Evolutionary conservation across 2,888 invertebrate genomes (phyloP), one percentile per base, ranked within the genome.

Genomic region (Quadroppia sp.): DNA sequence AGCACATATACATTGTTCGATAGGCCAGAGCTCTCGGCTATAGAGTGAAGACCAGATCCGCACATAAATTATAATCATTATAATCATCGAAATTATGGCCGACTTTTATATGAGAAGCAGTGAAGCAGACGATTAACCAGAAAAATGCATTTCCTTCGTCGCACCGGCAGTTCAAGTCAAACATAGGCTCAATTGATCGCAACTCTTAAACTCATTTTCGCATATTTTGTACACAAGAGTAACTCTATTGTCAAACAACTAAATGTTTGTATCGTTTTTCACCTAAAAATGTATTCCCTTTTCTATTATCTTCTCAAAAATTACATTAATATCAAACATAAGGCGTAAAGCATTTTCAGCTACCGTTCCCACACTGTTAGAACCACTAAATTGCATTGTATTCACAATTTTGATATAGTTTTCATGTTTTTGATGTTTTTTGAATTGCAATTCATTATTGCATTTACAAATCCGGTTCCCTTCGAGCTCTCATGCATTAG

Each of bases 61-160:
- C 20, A 36, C 13, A 67, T 2, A 67, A 42, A 32, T 61, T 61
- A 61, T 61, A 61, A n/a, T n/a, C 25, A 1, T 32, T 17, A 32
- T 32, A 32, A 67, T 42, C 23, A 67, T 32, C 23, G 11, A 42
- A 67, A 67, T 67, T 40, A 67, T 67, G 6, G 67, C 15, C 36
- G 42, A 67, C 40, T 67, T 67, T 67, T 67, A 67, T 67, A 67
- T 67, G 7, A 13, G n/a, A 67, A 25, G 67, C 67, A 67, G 2
- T 67, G 67, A 67, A 67, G 67, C 67, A 40, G 25, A 40, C 67
- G 67, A 67, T 67, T 67, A 67, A 67, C 36, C 40, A 67, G 67
- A 67, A 67, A 61, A 67, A 67, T 67, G 67, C 67, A 67, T 67
- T 67, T 67, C 67, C 67, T 67, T 23, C 42, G 42, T 67, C 17